Evolutionary conservation across 2,797 vertebrate species (phyloP).

Genomic region (Anabas testudineus): DNA sequence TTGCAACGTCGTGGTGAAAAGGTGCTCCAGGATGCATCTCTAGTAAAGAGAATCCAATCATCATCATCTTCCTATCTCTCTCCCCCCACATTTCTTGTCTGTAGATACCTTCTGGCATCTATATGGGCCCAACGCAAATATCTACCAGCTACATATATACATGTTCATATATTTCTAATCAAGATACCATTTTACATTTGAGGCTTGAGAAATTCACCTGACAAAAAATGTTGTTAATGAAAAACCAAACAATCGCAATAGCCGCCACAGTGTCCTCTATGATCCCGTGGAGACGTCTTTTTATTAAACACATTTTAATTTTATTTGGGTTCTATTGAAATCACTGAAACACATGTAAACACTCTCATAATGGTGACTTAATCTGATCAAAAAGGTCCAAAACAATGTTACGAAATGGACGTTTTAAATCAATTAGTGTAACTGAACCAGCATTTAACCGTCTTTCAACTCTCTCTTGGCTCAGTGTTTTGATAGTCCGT

Average conservation of each 20-base stretch:
- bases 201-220: neutral
- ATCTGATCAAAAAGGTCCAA: slow-evolving; percentile 4
- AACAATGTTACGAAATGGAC: slow-evolving; percentile 7
- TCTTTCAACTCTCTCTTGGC: neutral
- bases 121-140: neutral
- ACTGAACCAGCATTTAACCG: slow-evolving; percentile 13
- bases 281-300: too few relatives aligned
- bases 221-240: neutral
- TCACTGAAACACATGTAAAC: neutral
- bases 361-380: slow-evolving; percentile 12
- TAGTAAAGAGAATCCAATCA: too few relatives aligned
- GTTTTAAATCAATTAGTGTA: slow-evolving; percentile 37
- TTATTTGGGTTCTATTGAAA: neutral
- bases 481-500: slow-evolving; percentile 12
- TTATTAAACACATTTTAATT: neutral
- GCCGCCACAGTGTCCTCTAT: neutral
- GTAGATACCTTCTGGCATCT: neutral
- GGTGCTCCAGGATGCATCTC: too few relatives aligned
- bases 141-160: too few relatives aligned
- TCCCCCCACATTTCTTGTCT: too few relatives aligned
- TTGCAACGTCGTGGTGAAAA: too few relatives aligned
- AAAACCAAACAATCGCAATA: neutral
- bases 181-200: neutral
- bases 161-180: slow-evolving; percentile 6
- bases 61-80: too few relatives aligned